A percentile compares a stretch with the other conserved stretches of the same genome.
Conservation (phyloP, 2,888 invertebrate genomes). For the Protophormia terraenovae region DNA sequence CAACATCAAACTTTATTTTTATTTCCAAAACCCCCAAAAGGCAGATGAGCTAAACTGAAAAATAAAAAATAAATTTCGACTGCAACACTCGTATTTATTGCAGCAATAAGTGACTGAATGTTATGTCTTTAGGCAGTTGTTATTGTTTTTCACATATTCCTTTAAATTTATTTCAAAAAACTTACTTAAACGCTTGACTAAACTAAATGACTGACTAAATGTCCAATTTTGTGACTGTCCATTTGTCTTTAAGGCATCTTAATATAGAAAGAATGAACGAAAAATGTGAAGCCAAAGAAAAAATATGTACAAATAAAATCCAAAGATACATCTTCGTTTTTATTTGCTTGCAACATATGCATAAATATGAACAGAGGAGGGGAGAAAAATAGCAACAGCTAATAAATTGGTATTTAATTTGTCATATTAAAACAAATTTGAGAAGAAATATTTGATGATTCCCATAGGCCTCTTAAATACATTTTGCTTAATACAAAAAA, state of each 20-base stretch:
- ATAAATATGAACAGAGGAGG: slow-evolving; percentile 17
- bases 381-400: neutral
- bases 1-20: neutral
- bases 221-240: slow-evolving; percentile 67
- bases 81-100: neutral
- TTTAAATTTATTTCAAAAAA: slow-evolving; percentile 53
- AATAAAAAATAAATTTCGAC: neutral
- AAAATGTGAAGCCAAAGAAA: slow-evolving; percentile 1
- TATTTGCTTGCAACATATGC: slow-evolving; percentile 31
- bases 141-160: slow-evolving; percentile 22
- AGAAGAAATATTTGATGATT: too few species aligned
- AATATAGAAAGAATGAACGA: slow-evolving; percentile 48
- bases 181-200: slow-evolving; percentile 65
- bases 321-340: slow-evolving; percentile 50
- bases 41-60: slow-evolving; percentile 39
- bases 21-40: neutral
- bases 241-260: slow-evolving; percentile 66
- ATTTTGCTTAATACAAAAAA: too few species aligned
- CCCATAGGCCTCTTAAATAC: too few species aligned
- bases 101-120: neutral
- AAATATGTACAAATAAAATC: slow-evolving; percentile 53
- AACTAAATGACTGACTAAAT: slow-evolving; percentile 68
- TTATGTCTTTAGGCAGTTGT: slow-evolving; percentile 23
- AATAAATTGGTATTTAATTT: neutral
- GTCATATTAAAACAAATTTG: too few species aligned